These are phyloP conservation scores for Botia almorhae DNA, from an alignment of 2,797 vertebrate species.

Conservation along the genomic window DNA sequence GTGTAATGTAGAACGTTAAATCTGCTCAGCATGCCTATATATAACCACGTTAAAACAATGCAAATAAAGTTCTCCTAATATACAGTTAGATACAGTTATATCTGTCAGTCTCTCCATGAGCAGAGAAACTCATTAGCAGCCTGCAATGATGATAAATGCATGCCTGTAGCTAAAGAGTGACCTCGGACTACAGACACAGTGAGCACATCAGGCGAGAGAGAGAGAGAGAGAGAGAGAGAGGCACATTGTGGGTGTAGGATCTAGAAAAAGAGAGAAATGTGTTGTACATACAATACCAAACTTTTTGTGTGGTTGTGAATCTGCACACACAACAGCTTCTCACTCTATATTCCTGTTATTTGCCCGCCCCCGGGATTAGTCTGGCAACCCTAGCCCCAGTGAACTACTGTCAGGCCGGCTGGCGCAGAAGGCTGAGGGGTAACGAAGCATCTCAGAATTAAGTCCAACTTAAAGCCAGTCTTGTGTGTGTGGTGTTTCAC, in stretches of 20 bases:
- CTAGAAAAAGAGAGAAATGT: background rate
- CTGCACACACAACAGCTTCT: background rate
- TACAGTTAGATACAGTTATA: slow-evolving; percentile 15
- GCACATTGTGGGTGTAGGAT: background rate
- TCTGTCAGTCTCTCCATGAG: slow-evolving; percentile 35
- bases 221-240: background rate
- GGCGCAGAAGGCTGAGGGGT: slow-evolving; percentile 46
- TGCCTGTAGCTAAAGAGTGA: slow-evolving; percentile 48
- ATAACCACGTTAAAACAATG: slow-evolving; percentile 5
- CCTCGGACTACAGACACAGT: slow-evolving; percentile 38
- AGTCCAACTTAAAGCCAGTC: slow-evolving; percentile 42
- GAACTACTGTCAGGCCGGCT: slow-evolving; percentile 46
- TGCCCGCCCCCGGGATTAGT: slow-evolving; percentile 12
- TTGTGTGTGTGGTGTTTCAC: slow-evolving; percentile 25
- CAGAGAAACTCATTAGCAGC: slow-evolving; percentile 49
- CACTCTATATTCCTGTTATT: background rate
- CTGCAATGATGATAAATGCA: slow-evolving; percentile 49
- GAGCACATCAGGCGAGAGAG: slow-evolving; percentile 31
- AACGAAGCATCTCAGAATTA: slow-evolving; percentile 54
- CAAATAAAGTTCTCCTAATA: slow-evolving; percentile 6
- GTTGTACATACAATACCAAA: background rate
- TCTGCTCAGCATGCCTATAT: background rate
- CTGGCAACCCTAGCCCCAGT: slow-evolving; percentile 7
- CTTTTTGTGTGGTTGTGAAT: background rate
- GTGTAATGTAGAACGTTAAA: background rate